These are phyloP conservation scores for Agrochola lota DNA, from an alignment of 2,888 invertebrate genomes.

Conservation along the genomic window DNA sequence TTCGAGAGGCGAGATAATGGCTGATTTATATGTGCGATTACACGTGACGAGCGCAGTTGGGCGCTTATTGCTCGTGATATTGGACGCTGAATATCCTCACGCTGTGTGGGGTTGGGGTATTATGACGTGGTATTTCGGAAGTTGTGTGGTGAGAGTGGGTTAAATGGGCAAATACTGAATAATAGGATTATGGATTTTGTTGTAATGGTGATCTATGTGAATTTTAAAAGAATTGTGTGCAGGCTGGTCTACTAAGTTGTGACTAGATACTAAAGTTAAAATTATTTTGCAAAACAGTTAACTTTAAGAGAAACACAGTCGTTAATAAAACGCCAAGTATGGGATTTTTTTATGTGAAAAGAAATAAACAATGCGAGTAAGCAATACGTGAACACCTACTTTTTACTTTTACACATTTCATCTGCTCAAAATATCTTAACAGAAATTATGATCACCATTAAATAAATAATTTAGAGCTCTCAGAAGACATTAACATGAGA, in stretches of 20 bases:
- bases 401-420: slow-evolving; percentile 50
- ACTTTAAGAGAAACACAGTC: neutral
- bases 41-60: slow-evolving; percentile 76
- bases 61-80: slow-evolving; percentile 68
- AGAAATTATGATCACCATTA: slow-evolving; percentile 71
- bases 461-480: slow-evolving; percentile 74
- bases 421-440: slow-evolving; percentile 61
- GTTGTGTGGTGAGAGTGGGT: slow-evolving; percentile 29
- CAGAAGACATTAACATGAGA: slow-evolving; percentile 73
- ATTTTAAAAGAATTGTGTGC: neutral
- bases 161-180: slow-evolving; percentile 17
- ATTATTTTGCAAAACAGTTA: neutral
- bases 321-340: slow-evolving; percentile 11
- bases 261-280: neutral
- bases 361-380: slow-evolving; percentile 17
- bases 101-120: slow-evolving; percentile 31
- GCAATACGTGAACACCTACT: slow-evolving; percentile 28
- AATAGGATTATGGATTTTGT: neutral
- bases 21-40: slow-evolving; percentile 88
- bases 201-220: neutral
- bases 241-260: neutral
- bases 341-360: neutral
- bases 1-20: slow-evolving; percentile 89
- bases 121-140: slow-evolving; percentile 50
- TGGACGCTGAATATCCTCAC: slow-evolving; percentile 66